Evolutionary conservation across 1,140 invertebrate genomes (phyloP).

Genomic region (Psix sp.): DNA sequence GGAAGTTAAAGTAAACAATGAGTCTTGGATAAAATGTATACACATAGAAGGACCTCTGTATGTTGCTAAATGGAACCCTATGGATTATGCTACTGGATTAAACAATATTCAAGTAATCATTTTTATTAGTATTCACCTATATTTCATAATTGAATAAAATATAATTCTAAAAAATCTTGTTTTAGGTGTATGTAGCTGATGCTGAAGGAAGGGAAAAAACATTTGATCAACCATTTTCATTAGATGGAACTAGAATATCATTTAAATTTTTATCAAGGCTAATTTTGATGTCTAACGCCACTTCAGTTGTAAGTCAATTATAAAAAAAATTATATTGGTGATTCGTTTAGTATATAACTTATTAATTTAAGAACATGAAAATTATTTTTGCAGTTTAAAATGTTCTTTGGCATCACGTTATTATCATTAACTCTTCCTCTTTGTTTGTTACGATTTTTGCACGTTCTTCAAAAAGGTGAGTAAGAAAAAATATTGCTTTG

Average conservation of each 20-base stretch:
- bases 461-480: slow-evolving; percentile 79
- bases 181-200: slow-evolving; percentile 43
- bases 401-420: slow-evolving; percentile 81
- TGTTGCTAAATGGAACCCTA: slow-evolving; percentile 84
- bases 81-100: slow-evolving; percentile 81
- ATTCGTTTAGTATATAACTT: not conserved
- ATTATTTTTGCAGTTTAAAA: slow-evolving; percentile 81
- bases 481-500: slow-evolving; percentile 26
- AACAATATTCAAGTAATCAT: slow-evolving; percentile 85
- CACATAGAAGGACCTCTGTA: slow-evolving; percentile 84
- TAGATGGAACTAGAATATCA: slow-evolving; percentile 53
- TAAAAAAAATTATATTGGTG: not conserved
- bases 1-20: slow-evolving; percentile 82
- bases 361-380: slow-evolving; percentile 1
- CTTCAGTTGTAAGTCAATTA: slow-evolving; percentile 39
- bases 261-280: slow-evolving; percentile 48
- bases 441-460: slow-evolving; percentile 78
- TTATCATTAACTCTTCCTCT: slow-evolving; percentile 82
- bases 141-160: not conserved
- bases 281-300: slow-evolving; percentile 54
- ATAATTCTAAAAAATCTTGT: not conserved
- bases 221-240: slow-evolving; percentile 55
- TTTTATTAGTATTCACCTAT: not conserved
- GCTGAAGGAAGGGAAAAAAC: slow-evolving; percentile 48
- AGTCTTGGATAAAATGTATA: slow-evolving; percentile 80